Evolutionary conservation across 1,140 invertebrate genomes (phyloP).

Genomic region (Eupristina koningsbergeri): DNA sequence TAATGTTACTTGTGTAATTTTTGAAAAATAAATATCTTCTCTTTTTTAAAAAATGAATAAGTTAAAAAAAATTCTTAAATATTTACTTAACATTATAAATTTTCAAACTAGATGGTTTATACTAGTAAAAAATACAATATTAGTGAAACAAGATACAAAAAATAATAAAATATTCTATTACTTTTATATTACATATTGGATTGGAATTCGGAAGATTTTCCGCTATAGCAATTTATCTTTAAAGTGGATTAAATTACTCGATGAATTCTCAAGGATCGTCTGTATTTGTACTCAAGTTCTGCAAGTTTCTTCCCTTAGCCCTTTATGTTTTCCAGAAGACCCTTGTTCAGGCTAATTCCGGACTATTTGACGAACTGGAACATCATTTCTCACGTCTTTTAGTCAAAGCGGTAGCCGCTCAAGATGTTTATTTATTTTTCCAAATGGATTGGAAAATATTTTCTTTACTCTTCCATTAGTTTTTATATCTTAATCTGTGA

Average conservation of each 20-base stretch:
- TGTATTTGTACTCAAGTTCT: conserved; percentile 40
- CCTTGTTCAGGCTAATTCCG: conserved; percentile 55
- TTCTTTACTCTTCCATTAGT: conserved; percentile 23
- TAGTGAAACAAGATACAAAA: no score
- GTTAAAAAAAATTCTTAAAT: no score
- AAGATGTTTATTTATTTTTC: conserved; percentile 52
- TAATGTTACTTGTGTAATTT: no score
- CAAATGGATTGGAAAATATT: conserved; percentile 50
- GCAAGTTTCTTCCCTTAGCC: conserved; percentile 45
- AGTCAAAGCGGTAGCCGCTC: conserved; percentile 11
- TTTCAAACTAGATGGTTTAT: no score
- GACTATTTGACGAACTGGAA: conserved; percentile 50
- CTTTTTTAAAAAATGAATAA: no score
- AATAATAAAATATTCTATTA: background rate
- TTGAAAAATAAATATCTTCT: no score
- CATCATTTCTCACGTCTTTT: conserved; percentile 7
- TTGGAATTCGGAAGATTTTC: background rate
- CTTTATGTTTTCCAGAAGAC: conserved; percentile 47
- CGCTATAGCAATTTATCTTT: background rate
- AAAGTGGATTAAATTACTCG: conserved; percentile 42
- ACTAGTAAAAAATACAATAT: no score
- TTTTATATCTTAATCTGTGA: conserved; percentile 27
- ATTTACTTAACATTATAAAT: no score
- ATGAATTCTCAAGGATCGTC: conserved; percentile 26
- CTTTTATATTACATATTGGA: background rate